Evolutionary conservation across 2,797 vertebrate species (phyloP).

Genomic region (Acomys russatus): DNA sequence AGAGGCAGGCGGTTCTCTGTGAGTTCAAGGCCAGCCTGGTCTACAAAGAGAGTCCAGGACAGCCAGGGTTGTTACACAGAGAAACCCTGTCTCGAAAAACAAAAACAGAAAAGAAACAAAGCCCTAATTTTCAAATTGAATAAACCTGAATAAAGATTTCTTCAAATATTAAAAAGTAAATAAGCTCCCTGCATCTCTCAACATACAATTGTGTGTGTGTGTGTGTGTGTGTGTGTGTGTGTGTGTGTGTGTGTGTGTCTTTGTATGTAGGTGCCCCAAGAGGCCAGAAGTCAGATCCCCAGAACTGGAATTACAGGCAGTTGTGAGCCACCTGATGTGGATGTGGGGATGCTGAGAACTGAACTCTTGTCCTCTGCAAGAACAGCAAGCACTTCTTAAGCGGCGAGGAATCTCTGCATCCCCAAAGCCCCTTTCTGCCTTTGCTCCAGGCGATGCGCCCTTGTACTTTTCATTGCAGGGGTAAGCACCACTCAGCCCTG

Average conservation of each 20-base stretch:
- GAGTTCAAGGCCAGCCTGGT: too few relatives aligned
- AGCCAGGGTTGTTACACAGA: too few relatives aligned
- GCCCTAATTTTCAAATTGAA: conserved; percentile 10
- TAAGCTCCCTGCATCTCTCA: not conserved
- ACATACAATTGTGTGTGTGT: not conserved
- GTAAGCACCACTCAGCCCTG: not conserved
- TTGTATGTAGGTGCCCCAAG: not conserved
- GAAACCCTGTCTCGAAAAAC: too few relatives aligned
- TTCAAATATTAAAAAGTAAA: not conserved
- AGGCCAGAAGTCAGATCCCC: not conserved
- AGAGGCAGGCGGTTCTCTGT: too few relatives aligned
- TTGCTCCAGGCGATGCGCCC: not conserved
- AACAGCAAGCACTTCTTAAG: not conserved
- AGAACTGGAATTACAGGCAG: not conserved
- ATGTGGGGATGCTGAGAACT: too few relatives aligned
- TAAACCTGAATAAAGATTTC: not conserved
- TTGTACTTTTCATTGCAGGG: not conserved
- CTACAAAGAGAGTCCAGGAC: too few relatives aligned
- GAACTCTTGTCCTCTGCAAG: not conserved
- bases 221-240: not conserved
- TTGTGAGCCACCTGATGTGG: not conserved
- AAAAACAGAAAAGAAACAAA: not conserved
- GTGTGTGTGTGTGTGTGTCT: not conserved
- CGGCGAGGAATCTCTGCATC: not conserved
- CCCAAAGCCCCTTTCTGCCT: not conserved